Percentiles rank a stretch among this genome's conserved stretches.
Evolutionary conservation across 2,797 vertebrate genomes (phyloP).

Genomic region (Anas georgica): DNA sequence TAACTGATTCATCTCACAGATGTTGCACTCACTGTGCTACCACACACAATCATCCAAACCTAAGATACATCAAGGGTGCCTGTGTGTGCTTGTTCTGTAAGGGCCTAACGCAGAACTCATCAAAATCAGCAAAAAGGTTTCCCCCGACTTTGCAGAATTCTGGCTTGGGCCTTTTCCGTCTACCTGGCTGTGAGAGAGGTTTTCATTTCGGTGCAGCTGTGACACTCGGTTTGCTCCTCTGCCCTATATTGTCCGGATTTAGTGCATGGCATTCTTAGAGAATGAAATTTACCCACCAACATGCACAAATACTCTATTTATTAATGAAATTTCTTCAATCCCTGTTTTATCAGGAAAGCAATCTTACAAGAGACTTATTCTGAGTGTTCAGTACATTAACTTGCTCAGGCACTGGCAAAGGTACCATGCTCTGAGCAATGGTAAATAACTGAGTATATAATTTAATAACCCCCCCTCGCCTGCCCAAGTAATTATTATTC

Average conservation of each 20-base stretch:
- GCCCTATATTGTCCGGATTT: neutral
- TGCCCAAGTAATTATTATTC: slow-evolving; percentile 26
- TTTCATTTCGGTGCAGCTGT: neutral
- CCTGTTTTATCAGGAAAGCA: neutral
- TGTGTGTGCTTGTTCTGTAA: neutral
- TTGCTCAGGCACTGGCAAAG: neutral
- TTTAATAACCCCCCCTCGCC: neutral
- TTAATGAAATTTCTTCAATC: neutral
- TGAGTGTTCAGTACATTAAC: neutral
- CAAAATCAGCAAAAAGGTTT: neutral
- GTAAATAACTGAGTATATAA: neutral
- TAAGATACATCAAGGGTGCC: neutral
- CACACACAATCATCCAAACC: neutral
- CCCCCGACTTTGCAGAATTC: neutral
- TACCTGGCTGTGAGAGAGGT: neutral
- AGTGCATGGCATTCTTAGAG: neutral
- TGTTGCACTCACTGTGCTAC: rapidly evolving
- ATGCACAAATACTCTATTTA: neutral
- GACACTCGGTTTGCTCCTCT: neutral
- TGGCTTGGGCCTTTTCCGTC: neutral
- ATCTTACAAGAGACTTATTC: neutral
- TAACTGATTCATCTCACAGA: neutral
- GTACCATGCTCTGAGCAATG: rapidly evolving
- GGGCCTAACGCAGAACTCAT: neutral
- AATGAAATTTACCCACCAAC: neutral